Evolutionary conservation across 64 coral and sea anemone genomes (phyloP), one percentile per base, ranked within the genome.

Genomic region (Cladopsammia gracilis): DNA sequence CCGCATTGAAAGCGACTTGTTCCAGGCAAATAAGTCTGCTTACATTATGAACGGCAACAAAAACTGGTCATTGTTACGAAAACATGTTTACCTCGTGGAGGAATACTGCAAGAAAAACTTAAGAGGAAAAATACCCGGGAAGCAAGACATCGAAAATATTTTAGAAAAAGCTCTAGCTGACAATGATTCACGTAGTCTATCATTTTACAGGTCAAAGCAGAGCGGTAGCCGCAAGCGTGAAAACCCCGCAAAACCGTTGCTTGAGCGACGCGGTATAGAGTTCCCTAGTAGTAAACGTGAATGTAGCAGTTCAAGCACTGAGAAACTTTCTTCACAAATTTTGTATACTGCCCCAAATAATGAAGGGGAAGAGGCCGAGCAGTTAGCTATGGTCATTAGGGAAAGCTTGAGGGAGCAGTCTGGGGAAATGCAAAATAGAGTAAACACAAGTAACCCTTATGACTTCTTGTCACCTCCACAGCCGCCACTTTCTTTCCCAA

Each of bases 51-150:
- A 78, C 77, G 88, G 88, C 18, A 46, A 90, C 43, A 90, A 79
- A 65, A 90, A 90, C 46, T 90, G 72, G 74, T 61, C 73, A 6
- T 60, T 90, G 42, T 47, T 90, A 64, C 52, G 57, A 7, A 65
- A 75, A 78, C 75, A 90, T 65, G 88, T 90, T 78, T 90, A 78
- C 19, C 58, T 90, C 42, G 59, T 90, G 4, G 88, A 90, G 64
- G 50, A 79, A 76, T 90, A 90, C 72, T 89, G 73, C 15, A 66
- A 89, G 25, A 89, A 78, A 24, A 44, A 89, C 43, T 78, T 66
- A 10, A 20, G 74, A 67, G 87, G 87, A 1, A 89, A 78, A n/a
- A n/a, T n/a, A n/a, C n/a, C n/a, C n/a, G n/a, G n/a, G n/a, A 78
- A 90, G 65, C 57, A 59, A 59, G 1, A 59, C 57, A 59, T 59